phyloP scores from a whole-genome alignment of 2,113 vertebrate genomes.

The Probosciger aterrimus region DNA sequence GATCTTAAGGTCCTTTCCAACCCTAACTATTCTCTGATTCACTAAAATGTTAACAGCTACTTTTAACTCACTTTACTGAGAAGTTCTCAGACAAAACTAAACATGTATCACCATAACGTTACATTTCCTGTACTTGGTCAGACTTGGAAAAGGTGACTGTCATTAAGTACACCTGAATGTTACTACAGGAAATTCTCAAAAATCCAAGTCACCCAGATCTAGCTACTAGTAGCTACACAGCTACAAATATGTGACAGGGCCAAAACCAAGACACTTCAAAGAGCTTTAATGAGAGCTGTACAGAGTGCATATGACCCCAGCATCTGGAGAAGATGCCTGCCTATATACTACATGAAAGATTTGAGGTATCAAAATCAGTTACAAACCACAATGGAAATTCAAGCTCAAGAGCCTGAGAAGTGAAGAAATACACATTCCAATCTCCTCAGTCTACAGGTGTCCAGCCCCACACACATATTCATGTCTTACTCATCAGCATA shows the following conservation, averaged over 20 bases:
- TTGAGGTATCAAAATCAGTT: fast-evolving
- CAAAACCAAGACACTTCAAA: fast-evolving
- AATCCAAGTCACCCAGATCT: neutral
- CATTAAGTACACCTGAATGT: neutral
- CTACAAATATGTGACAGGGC: neutral
- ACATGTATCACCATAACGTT: fast-evolving
- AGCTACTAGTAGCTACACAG: neutral
- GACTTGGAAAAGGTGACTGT: neutral
- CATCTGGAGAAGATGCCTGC: neutral
- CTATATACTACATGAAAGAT: fast-evolving
- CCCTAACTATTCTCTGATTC: too few species aligned
- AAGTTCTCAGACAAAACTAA: neutral
- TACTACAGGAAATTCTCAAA: neutral
- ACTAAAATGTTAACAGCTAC: neutral
- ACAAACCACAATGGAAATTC: neutral
- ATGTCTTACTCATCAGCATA: neutral
- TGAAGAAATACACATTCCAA: fast-evolving
- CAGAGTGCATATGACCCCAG: neutral
- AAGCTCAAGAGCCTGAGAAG: neutral
- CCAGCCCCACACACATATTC: neutral
- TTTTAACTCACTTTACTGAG: neutral
- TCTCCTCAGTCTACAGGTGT: neutral
- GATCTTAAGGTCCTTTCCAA: too few species aligned
- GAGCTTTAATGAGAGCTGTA: neutral
- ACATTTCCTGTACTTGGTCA: neutral